These are phyloP conservation scores for Mastomys coucha DNA, from an alignment of 2,113 vertebrate species.

Conservation along the genomic window DNA sequence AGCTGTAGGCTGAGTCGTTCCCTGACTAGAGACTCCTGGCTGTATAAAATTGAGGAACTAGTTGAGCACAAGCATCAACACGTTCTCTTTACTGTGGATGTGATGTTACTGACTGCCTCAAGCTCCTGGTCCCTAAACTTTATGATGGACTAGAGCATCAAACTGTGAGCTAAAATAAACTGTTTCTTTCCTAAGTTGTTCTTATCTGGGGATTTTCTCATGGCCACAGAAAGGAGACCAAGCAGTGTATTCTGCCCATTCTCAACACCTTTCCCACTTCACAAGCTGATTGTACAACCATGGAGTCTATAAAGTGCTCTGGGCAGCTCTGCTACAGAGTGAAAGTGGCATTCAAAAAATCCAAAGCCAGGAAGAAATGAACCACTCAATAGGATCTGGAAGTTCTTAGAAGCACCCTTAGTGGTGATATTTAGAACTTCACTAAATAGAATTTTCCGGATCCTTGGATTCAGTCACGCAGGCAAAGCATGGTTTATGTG, in stretches of 20 bases:
- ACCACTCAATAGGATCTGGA: not conserved
- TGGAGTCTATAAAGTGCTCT: not conserved
- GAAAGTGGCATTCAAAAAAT: not conserved
- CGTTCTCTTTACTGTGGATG: not conserved
- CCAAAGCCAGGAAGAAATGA: not conserved
- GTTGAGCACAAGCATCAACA: not conserved
- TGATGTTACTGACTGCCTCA: not conserved
- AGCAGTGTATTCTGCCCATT: fast-evolving
- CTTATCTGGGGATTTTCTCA: not conserved
- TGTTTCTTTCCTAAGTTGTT: not conserved
- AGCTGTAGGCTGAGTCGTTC: not conserved
- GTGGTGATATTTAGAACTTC: not conserved
- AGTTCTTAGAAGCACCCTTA: not conserved
- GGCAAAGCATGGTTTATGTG: not conserved
- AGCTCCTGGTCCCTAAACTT: not conserved
- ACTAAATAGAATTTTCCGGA: not conserved
- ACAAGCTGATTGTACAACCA: fast-evolving
- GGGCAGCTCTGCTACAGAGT: not conserved
- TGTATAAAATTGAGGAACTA: no score
- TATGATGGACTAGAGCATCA: not conserved
- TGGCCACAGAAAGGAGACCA: not conserved
- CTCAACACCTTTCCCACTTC: fast-evolving
- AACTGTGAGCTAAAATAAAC: not conserved
- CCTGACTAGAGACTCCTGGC: not conserved
- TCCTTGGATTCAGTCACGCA: not conserved